phyloP scores from a whole-genome alignment of 2,797 vertebrate genomes.

The Aeoliscus strigatus region DNA sequence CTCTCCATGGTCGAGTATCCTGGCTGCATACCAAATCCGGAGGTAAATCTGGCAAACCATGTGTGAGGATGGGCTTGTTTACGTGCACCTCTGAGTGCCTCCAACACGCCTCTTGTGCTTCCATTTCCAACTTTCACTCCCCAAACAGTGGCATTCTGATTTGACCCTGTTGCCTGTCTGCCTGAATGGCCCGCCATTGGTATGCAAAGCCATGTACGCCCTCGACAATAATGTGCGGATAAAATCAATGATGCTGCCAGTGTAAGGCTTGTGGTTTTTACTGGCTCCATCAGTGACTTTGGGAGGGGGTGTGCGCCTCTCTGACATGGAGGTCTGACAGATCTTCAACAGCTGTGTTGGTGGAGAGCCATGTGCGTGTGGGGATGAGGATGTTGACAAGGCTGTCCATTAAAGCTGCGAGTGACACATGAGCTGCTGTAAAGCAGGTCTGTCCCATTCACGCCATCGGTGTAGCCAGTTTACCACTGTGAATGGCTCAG shows the following conservation, averaged over 20 bases:
- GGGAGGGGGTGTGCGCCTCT: constrained; percentile 50
- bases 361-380: constrained; percentile 60
- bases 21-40: constrained; percentile 42
- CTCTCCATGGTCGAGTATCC: constrained; percentile 64
- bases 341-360: constrained; percentile 73
- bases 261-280: constrained; percentile 66
- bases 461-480: constrained; percentile 46
- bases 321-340: constrained; percentile 62
- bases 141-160: constrained; percentile 45
- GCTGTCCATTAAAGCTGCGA: constrained; percentile 60
- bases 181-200: constrained; percentile 53
- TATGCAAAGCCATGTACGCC: constrained; percentile 59
- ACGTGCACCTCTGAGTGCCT: constrained; percentile 2
- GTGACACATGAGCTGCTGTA: constrained; percentile 61
- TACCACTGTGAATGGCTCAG: constrained; percentile 34
- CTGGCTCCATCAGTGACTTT: constrained; percentile 65
- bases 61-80: constrained; percentile 12
- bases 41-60: constrained; percentile 47
- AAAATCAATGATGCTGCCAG: constrained; percentile 73
- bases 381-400: constrained; percentile 66
- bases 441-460: constrained; percentile 49
- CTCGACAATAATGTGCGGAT: constrained; percentile 73
- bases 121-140: constrained; percentile 40
- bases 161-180: constrained; percentile 42
- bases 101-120: constrained; percentile 35